Evolutionary conservation across 2,888 invertebrate species (phyloP).

Genomic region (Nudaria mundana): DNA sequence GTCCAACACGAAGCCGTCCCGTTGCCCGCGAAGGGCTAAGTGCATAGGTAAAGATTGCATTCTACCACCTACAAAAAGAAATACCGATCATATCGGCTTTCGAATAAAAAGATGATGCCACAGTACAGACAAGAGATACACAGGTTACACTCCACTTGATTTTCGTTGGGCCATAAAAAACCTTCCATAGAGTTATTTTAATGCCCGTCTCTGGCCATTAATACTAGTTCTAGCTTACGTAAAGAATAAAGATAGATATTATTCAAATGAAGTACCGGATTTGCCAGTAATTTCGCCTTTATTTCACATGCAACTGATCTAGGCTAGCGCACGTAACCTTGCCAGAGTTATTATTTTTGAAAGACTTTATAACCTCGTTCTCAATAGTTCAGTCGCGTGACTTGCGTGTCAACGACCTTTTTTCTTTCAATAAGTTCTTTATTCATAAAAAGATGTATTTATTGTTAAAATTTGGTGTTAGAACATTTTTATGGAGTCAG

Average conservation of each 20-base stretch:
- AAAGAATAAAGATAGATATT: not conserved
- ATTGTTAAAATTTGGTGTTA: too few species aligned
- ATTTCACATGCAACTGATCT: slow-evolving; percentile 12
- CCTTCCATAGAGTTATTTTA: not conserved
- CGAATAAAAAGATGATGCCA: too few species aligned
- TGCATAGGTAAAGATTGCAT: too few species aligned
- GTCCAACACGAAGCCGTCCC: too few species aligned
- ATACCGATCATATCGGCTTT: too few species aligned
- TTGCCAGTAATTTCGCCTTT: not conserved
- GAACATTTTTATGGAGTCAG: not conserved
- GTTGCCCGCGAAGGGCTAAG: too few species aligned
- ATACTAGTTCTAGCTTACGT: not conserved
- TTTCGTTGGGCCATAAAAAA: too few species aligned
- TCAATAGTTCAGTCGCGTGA: slow-evolving; percentile 42
- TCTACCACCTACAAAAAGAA: too few species aligned
- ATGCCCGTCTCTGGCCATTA: not conserved
- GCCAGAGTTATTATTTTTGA: slow-evolving; percentile 25
- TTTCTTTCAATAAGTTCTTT: slow-evolving; percentile 1
- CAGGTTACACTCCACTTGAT: too few species aligned
- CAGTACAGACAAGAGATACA: too few species aligned
- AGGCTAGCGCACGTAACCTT: slow-evolving; percentile 30
- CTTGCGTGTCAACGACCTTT: slow-evolving; percentile 33
- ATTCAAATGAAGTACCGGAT: not conserved
- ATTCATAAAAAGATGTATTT: slow-evolving; percentile 1
- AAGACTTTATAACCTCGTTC: slow-evolving; percentile 39